A percentile compares a stretch with the other conserved stretches of the same genome.
phyloP scores from a whole-genome alignment of 1,140 invertebrate species.

The Zaprionus gabonicus region DNA sequence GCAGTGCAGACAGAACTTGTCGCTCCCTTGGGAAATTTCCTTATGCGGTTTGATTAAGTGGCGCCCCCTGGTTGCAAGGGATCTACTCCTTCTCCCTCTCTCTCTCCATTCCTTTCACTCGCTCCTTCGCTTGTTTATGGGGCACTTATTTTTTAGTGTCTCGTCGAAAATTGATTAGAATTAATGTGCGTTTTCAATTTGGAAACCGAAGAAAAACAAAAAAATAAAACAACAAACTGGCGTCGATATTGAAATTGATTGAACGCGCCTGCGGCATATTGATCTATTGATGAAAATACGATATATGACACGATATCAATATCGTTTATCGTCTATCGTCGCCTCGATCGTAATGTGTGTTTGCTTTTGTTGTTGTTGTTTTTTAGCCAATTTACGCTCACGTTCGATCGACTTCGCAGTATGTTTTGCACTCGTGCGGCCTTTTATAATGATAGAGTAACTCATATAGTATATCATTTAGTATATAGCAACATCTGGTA shows the following conservation, averaged over 20 bases:
- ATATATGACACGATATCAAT: constrained; percentile 52
- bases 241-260: constrained; percentile 63
- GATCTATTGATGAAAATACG: constrained; percentile 52
- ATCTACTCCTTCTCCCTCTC: constrained; percentile 3
- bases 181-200: constrained; percentile 75
- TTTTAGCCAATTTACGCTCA: constrained; percentile 32
- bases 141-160: constrained; percentile 69
- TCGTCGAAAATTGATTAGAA: constrained; percentile 77
- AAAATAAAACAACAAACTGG: background rate
- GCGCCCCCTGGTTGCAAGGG: constrained; percentile 58
- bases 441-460: constrained; percentile 5
- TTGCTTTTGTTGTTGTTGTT: constrained; percentile 10
- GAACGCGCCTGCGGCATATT: constrained; percentile 36
- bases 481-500: background rate
- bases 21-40: constrained; percentile 28
- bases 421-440: background rate
- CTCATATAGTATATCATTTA: background rate
- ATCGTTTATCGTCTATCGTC: constrained; percentile 18
- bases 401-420: background rate
- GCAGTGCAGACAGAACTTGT: constrained; percentile 11
- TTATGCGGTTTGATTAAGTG: constrained; percentile 69
- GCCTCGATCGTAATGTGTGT: background rate
- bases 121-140: constrained; percentile 30
- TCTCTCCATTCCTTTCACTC: background rate
- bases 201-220: constrained; percentile 16